phyloP scores from a whole-genome alignment of 2,888 invertebrate genomes.

The Diarsia dahlii region DNA sequence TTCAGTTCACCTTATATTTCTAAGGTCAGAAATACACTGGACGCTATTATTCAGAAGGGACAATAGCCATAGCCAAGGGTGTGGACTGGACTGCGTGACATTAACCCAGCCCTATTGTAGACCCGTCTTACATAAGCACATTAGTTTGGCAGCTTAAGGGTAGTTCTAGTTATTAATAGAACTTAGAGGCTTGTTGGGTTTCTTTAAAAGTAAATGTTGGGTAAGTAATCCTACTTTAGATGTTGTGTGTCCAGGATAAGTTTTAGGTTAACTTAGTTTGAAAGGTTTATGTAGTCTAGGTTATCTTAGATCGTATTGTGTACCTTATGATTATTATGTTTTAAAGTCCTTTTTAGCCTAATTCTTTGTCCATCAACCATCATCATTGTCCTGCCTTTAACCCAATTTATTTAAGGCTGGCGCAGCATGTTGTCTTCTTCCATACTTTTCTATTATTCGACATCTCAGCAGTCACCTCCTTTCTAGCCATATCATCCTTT shows the following conservation, averaged over 20 bases:
- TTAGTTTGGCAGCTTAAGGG: conserved; percentile 42
- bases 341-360: not conserved
- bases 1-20: conserved; percentile 55
- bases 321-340: not conserved
- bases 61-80: conserved; percentile 58
- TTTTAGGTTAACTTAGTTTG: conserved; percentile 24
- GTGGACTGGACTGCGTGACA: conserved; percentile 63
- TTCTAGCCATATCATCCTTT: no score
- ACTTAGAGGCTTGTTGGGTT: conserved; percentile 19
- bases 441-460: no score
- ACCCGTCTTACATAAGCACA: conserved; percentile 50
- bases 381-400: no score
- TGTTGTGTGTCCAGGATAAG: conserved; percentile 13
- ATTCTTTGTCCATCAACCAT: not conserved
- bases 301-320: not conserved
- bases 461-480: no score
- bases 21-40: conserved; percentile 56
- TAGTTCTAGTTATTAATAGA: conserved; percentile 49
- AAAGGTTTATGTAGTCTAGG: not conserved
- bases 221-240: conserved; percentile 40
- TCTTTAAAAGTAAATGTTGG: conserved; percentile 49
- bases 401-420: no score
- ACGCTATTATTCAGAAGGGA: conserved; percentile 60
- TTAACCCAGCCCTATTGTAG: conserved; percentile 62
- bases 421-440: no score